Evolutionary conservation across 2,888 invertebrate genomes (phyloP), one percentile per base, ranked within the genome.

Genomic region (Atethmia centrago): DNA sequence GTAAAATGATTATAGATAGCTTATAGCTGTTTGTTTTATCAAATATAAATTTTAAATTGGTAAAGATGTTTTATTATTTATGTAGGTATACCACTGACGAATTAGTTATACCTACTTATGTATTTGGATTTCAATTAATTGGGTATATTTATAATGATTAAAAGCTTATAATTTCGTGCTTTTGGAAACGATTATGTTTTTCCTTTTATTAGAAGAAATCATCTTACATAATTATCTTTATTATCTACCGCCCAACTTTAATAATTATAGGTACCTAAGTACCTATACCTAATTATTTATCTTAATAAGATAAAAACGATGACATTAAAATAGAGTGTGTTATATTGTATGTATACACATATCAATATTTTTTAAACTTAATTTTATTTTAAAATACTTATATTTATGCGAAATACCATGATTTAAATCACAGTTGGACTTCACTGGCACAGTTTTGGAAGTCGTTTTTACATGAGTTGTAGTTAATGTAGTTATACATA

Each of bases 1-100:
- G 84, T 87, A 70, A 82, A 82, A 80, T 86, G 74, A 85, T 88
- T 89, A 84, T 81, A 75, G 78, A 82, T 85, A 80, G 73, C 77
- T 83, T 84, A 81, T 61, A 69, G 56, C 79, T 81, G 79, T 87
- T 86, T 85, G 85, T 86, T 86, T 87, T 85, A 47, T 83, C 58
- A 84, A 80, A 84, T 69, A 71, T 84, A 14, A 45, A 55, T 71
- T 80, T 75, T 55, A 71, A 59, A 63, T 75, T 58, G 14, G 67
- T 72, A 28, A 62, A 79, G 67, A 67, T 45, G 19, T 67, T 59
- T 19, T 47, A 36, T 68, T 47, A 55, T 68, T 68, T 80, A 77
- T 63, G 58, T 63, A 51, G 28, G 47, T 21, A 63, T 4, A 1
- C 0, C n/a, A 31, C 1, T 1, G 40, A 40, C 40, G 40, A 21